Evolutionary conservation across 2,797 vertebrate species (phyloP).

Genomic region (Clarias platycephalus): DNA sequence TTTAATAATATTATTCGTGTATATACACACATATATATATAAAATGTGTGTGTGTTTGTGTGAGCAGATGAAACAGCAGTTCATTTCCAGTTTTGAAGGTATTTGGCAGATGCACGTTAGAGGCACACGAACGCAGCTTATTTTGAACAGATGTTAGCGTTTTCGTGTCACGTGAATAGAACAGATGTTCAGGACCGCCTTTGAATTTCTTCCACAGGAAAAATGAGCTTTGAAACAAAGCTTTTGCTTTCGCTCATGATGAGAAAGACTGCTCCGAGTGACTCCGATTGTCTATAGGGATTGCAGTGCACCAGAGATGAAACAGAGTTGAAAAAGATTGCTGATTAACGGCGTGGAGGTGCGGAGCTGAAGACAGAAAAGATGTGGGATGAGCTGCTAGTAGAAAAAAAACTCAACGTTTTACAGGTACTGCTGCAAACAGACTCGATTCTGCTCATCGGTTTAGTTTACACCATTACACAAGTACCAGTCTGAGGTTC

Average conservation of each 20-base stretch:
- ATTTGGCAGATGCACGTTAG: slow-evolving; percentile 83
- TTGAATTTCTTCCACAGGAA: slow-evolving; percentile 68
- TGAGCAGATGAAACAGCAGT: slow-evolving; percentile 52
- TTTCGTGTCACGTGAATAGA: slow-evolving; percentile 91
- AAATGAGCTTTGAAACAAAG: slow-evolving; percentile 60
- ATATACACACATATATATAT: background rate
- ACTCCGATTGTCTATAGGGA: slow-evolving; percentile 31
- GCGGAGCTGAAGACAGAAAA: slow-evolving; percentile 2
- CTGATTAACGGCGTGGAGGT: slow-evolving; percentile 10
- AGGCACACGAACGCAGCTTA: slow-evolving; percentile 89
- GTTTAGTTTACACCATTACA: background rate
- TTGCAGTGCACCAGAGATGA: slow-evolving; percentile 23
- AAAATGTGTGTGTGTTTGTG: no score
- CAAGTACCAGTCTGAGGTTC: background rate
- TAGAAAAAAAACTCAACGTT: background rate
- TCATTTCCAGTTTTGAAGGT: slow-evolving; percentile 64
- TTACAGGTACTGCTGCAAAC: slow-evolving; percentile 29
- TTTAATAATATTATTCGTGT: background rate
- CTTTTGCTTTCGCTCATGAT: slow-evolving; percentile 52
- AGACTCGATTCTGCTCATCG: background rate
- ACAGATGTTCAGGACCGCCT: slow-evolving; percentile 88
- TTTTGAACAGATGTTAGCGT: slow-evolving; percentile 93
- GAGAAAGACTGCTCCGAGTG: slow-evolving; percentile 56
- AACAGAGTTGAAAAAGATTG: background rate
- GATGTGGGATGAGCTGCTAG: slow-evolving; percentile 23